Evolutionary conservation across 2,888 invertebrate genomes (phyloP).

Genomic region (Nezara viridula): DNA sequence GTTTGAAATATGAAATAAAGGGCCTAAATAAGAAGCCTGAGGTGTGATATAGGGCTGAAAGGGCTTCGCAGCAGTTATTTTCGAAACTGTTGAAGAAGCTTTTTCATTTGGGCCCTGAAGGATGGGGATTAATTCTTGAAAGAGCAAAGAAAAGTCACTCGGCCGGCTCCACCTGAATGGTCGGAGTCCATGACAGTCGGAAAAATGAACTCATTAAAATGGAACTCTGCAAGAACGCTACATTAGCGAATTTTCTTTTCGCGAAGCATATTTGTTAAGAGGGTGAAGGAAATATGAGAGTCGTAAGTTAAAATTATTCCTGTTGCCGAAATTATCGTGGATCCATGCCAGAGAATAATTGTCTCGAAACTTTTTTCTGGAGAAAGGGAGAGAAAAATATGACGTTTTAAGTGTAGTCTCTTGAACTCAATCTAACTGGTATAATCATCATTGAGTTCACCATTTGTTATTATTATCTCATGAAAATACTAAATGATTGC

Average conservation of each 20-base stretch:
- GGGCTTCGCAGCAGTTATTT: neutral
- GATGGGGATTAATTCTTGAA: conserved; percentile 14
- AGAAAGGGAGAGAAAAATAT: neutral
- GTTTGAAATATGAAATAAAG: neutral
- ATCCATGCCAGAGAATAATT: neutral
- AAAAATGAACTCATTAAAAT: conserved; percentile 41
- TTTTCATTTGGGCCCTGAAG: neutral
- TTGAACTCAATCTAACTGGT: too few species aligned
- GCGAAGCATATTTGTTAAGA: neutral
- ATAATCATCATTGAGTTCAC: too few species aligned
- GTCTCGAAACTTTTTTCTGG: neutral
- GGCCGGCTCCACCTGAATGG: neutral
- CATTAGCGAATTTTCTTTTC: conserved; percentile 22
- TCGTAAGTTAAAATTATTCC: neutral
- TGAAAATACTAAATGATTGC: too few species aligned
- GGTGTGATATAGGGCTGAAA: neutral
- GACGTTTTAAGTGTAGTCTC: neutral
- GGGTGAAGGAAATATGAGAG: neutral
- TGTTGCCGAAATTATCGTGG: neutral
- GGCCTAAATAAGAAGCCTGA: neutral
- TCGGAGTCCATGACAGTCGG: neutral
- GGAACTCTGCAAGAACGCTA: neutral
- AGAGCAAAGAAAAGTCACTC: conserved; percentile 8
- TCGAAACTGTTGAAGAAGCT: neutral
- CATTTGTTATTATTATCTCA: too few species aligned